These are phyloP conservation scores for Dynastes grantii DNA, from an alignment of 2,888 invertebrate genomes.

Conservation along the genomic window DNA sequence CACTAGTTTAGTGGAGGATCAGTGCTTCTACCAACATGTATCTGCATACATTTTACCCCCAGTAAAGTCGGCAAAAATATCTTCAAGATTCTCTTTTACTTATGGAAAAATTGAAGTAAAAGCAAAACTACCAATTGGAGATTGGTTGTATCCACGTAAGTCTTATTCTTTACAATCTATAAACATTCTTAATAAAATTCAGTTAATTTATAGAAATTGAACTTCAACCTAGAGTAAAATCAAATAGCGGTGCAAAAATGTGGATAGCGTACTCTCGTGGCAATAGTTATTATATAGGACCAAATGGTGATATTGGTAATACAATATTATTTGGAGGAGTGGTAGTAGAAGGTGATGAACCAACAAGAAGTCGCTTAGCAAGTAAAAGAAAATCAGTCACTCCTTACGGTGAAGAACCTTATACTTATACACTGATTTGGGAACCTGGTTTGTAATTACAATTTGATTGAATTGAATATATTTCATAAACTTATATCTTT, in stretches of 20 bases:
- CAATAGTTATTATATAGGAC: slow-evolving; percentile 65
- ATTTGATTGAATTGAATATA: slow-evolving; percentile 12
- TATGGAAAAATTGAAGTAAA: slow-evolving; percentile 72
- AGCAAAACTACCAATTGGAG: slow-evolving; percentile 73
- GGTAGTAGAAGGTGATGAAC: slow-evolving; percentile 66
- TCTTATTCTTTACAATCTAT: slow-evolving; percentile 39
- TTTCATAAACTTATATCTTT: slow-evolving; percentile 52
- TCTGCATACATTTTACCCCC: slow-evolving; percentile 70
- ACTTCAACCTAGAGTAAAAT: slow-evolving; percentile 39
- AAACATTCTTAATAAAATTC: background rate
- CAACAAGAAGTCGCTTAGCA: slow-evolving; percentile 67
- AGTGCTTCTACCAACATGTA: slow-evolving; percentile 66
- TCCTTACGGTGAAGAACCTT: slow-evolving; percentile 71
- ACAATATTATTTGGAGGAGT: slow-evolving; percentile 73
- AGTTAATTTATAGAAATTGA: slow-evolving; percentile 66
- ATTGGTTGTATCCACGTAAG: slow-evolving; percentile 75
- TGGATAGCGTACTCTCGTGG: slow-evolving; percentile 67
- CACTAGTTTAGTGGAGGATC: slow-evolving; percentile 61
- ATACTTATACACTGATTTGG: slow-evolving; percentile 80
- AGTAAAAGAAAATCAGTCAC: slow-evolving; percentile 53
- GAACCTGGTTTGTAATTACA: slow-evolving; percentile 71
- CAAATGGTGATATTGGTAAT: slow-evolving; percentile 67
- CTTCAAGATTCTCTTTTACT: slow-evolving; percentile 69
- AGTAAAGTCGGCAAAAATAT: slow-evolving; percentile 70
- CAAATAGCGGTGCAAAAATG: slow-evolving; percentile 57